Percentiles rank a stretch among this genome's conserved stretches.
Conservation (phyloP, 2,113 vertebrate species). For the Sitta europaea region DNA sequence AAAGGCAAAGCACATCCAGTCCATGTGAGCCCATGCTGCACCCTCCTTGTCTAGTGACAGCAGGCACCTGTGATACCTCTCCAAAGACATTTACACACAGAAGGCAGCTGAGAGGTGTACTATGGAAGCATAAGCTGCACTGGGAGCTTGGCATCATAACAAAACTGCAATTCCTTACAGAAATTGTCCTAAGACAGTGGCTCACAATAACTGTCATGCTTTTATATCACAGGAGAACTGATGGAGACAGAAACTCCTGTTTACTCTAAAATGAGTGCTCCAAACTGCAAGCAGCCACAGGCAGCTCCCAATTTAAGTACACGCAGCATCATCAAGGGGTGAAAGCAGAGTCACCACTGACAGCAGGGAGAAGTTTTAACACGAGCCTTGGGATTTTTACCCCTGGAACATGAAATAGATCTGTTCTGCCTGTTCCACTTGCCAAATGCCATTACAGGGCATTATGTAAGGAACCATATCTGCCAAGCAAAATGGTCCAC, state of each 20-base stretch:
- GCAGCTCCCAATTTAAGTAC: not conserved
- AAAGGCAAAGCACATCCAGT: not conserved
- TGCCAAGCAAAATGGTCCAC: not conserved
- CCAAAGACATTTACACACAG: not conserved
- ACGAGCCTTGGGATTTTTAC: not conserved
- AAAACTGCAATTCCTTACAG: not conserved
- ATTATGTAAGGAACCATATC: not conserved
- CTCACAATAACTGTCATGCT: not conserved
- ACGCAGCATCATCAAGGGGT: not conserved
- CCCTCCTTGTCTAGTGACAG: not conserved
- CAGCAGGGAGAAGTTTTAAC: not conserved
- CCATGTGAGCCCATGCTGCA: not conserved
- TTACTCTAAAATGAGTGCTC: not conserved
- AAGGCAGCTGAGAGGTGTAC: not conserved
- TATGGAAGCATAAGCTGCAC: not conserved
- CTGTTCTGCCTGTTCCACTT: not conserved
- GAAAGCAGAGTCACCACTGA: not conserved
- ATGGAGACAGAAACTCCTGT: not conserved
- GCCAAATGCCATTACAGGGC: not conserved
- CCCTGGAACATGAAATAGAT: not conserved
- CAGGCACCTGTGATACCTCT: not conserved
- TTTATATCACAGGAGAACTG: not conserved
- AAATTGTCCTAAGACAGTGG: not conserved
- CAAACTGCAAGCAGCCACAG: accelerated
- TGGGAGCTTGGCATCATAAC: not conserved